A percentile compares a stretch with the other conserved stretches of the same genome.
These are phyloP conservation scores for Platynereis dumerilii DNA, from an alignment of 2,888 invertebrate species.

Conservation along the genomic window DNA sequence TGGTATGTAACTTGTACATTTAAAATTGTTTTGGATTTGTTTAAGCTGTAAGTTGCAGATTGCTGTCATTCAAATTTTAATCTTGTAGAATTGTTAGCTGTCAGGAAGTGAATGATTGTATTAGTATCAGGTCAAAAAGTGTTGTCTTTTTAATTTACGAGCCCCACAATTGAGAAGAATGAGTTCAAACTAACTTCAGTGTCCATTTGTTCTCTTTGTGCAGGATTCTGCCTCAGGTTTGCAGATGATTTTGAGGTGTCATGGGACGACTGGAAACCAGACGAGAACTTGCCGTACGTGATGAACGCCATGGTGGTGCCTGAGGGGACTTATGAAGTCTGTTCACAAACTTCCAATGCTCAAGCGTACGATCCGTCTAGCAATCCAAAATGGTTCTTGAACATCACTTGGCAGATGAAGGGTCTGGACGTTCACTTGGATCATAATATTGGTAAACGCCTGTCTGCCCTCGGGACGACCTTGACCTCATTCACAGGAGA, in stretches of 20 bases:
- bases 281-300: constrained; percentile 67
- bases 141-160: no score
- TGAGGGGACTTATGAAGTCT: constrained; percentile 97
- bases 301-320: constrained; percentile 86
- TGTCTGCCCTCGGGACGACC: constrained; percentile 92
- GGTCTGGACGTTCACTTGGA: constrained; percentile 97
- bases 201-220: no score
- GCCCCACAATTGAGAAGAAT: no score
- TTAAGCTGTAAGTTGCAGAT: no score
- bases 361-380: constrained; percentile 43
- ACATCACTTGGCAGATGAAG: constrained; percentile 99
- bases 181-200: no score
- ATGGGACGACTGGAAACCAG: constrained; percentile 95
- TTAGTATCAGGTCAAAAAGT: no score
- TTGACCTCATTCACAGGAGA: constrained; percentile 92
- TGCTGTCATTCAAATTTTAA: no score
- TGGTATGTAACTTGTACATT: constrained; percentile 54
- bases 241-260: constrained; percentile 97
- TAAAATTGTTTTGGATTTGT: no score
- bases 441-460: constrained; percentile 93
- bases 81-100: no score
- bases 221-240: constrained; percentile 78
- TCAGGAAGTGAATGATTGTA: no score
- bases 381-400: constrained; percentile 95
- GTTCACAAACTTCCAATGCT: constrained; percentile 84